Conservation (phyloP, 1,140 invertebrate species). For the Camponotus pennsylvanicus region DNA sequence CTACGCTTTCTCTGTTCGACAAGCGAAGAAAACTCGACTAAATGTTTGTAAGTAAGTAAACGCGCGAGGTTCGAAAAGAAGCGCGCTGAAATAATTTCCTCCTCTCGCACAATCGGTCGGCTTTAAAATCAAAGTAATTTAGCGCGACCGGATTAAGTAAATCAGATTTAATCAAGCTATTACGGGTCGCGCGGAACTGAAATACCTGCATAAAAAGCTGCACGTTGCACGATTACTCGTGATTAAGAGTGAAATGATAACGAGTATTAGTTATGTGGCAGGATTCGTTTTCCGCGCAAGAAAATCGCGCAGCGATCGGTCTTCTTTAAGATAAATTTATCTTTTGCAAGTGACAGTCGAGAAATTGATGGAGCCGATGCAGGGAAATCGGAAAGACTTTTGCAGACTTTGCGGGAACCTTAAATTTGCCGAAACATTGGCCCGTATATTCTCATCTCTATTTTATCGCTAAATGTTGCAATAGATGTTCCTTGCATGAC, state of each 20-base stretch:
- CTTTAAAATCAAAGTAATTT: slow-evolving; percentile 47
- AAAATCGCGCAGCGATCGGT: slow-evolving; percentile 14
- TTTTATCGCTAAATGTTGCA: no score
- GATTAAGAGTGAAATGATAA: slow-evolving; percentile 15
- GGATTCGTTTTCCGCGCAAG: background rate
- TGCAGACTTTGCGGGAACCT: slow-evolving; percentile 23
- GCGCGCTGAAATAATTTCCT: slow-evolving; percentile 34
- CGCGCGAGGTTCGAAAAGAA: background rate
- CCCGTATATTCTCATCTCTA: background rate
- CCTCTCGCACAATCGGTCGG: slow-evolving; percentile 8
- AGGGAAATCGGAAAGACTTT: slow-evolving; percentile 33
- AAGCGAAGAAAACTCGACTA: slow-evolving; percentile 29
- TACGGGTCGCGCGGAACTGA: background rate
- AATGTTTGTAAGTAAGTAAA: slow-evolving; percentile 32
- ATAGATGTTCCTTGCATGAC: no score
- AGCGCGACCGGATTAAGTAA: slow-evolving; percentile 18
- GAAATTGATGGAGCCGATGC: slow-evolving; percentile 27
- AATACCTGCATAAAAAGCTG: slow-evolving; percentile 21
- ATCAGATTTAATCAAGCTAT: slow-evolving; percentile 52
- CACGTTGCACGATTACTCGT: background rate
- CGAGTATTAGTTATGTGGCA: background rate
- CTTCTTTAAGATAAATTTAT: slow-evolving; percentile 56
- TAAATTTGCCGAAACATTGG: slow-evolving; percentile 31
- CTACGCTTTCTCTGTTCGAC: background rate
- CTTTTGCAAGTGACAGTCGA: slow-evolving; percentile 40